Evolutionary conservation across 2,888 invertebrate genomes (phyloP).

Genomic region (Drosophila hawaiiensis): DNA sequence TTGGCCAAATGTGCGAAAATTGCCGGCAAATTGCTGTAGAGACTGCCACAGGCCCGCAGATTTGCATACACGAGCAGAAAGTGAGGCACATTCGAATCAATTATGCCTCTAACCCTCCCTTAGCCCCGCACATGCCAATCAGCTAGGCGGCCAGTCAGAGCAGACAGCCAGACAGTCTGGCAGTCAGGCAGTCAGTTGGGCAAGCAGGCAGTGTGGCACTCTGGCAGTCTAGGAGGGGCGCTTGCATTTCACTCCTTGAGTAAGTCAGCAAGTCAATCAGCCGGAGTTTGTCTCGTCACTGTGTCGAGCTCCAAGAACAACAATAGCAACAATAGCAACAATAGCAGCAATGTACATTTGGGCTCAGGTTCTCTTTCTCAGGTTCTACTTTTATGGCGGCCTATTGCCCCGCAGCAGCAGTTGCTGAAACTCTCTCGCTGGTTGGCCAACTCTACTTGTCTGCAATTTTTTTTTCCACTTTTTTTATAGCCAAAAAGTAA

Average conservation of each 20-base stretch:
- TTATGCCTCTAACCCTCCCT: constrained; percentile 24
- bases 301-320: constrained; percentile 33
- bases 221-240: constrained; percentile 5
- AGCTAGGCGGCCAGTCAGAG: constrained; percentile 21
- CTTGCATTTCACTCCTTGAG: constrained; percentile 48
- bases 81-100: constrained; percentile 58
- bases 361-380: constrained; percentile 51
- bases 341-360: constrained; percentile 13
- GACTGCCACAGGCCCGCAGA: constrained; percentile 37
- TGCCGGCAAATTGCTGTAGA: constrained; percentile 60
- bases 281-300: constrained; percentile 50
- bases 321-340: constrained; percentile 2
- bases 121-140: constrained; percentile 25
- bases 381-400: constrained; percentile 63
- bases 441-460: constrained; percentile 9
- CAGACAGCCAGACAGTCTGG: constrained; percentile 1
- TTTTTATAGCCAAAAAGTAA: constrained; percentile 41
- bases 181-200: constrained; percentile 2
- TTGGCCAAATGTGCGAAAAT: constrained; percentile 75
- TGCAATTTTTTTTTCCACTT: constrained; percentile 26
- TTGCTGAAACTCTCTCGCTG: constrained; percentile 36
- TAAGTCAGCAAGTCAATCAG: constrained; percentile 70
- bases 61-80: constrained; percentile 61
- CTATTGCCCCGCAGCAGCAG: constrained; percentile 59
- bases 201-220: constrained; percentile 25